Percentiles rank a stretch among this genome's conserved stretches.
Evolutionary conservation across 1,140 invertebrate species (phyloP).

Genomic region (Drosophila takahashii): DNA sequence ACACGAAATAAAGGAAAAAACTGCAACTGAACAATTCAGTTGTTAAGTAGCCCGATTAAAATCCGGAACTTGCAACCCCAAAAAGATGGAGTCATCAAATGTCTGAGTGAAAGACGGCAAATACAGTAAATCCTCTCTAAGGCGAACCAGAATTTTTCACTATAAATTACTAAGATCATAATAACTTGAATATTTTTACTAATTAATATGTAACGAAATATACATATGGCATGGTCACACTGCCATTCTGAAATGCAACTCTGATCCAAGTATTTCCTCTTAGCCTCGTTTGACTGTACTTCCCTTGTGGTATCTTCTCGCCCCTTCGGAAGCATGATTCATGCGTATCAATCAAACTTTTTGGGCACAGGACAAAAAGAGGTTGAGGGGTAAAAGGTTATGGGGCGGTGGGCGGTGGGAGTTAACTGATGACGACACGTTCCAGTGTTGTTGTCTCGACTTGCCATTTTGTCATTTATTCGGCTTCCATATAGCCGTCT

Average conservation of each 20-base stretch:
- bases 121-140: background rate
- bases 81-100: conserved; percentile 33
- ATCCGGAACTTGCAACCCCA: conserved; percentile 36
- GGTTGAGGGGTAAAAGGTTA: conserved; percentile 16
- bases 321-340: conserved; percentile 49
- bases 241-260: background rate
- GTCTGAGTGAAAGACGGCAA: background rate
- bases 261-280: background rate
- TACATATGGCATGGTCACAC: background rate
- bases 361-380: conserved; percentile 35
- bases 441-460: conserved; percentile 19
- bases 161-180: background rate
- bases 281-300: conserved; percentile 27
- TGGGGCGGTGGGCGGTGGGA: background rate
- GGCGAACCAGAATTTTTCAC: background rate
- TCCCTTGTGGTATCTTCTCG: conserved; percentile 19
- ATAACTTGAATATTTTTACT: background rate
- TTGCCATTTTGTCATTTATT: conserved; percentile 57
- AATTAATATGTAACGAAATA: background rate
- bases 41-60: conserved; percentile 43
- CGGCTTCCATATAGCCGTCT: conserved; percentile 35
- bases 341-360: conserved; percentile 76
- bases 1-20: conserved; percentile 7
- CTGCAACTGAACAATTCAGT: conserved; percentile 38
- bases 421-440: conserved; percentile 29